Evolutionary conservation across 2,113 vertebrate species (phyloP).

Genomic region (Prochilodus magdalenae): DNA sequence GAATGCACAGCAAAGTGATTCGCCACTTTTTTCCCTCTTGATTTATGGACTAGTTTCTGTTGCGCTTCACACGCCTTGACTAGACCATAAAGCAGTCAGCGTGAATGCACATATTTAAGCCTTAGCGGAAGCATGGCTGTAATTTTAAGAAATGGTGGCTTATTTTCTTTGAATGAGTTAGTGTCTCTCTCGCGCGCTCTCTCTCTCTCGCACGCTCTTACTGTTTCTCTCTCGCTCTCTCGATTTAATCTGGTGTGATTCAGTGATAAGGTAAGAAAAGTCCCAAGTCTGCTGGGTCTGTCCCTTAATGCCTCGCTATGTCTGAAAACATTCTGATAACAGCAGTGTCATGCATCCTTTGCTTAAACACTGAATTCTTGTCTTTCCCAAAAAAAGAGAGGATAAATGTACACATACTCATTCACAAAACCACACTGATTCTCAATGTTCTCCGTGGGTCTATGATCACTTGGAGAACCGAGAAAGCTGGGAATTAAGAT

Average conservation of each 20-base stretch:
- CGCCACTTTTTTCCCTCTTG: neutral
- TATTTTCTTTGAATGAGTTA: slow-evolving; percentile 12
- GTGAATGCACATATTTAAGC: slow-evolving; percentile 20
- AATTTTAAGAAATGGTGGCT: slow-evolving; percentile 20
- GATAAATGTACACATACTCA: neutral
- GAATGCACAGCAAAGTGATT: neutral
- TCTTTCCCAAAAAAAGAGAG: neutral
- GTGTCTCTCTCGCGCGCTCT: neutral
- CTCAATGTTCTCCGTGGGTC: neutral
- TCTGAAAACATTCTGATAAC: slow-evolving; percentile 27
- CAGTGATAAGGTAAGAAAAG: slow-evolving; percentile 45
- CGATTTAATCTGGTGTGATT: slow-evolving; percentile 33
- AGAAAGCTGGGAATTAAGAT: neutral
- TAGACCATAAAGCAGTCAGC: neutral
- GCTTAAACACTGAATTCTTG: neutral
- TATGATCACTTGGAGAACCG: neutral
- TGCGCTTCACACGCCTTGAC: neutral
- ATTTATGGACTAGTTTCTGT: slow-evolving; percentile 9
- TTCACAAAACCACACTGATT: neutral
- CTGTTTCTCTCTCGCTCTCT: neutral
- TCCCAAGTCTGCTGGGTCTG: slow-evolving; percentile 35
- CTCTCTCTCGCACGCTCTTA: neutral
- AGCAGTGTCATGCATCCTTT: neutral
- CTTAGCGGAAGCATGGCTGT: slow-evolving; percentile 1
- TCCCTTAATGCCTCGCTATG: slow-evolving; percentile 25